These are phyloP conservation scores for Hydrophis major DNA, from an alignment of 2,797 vertebrate species.

Conservation along the genomic window DNA sequence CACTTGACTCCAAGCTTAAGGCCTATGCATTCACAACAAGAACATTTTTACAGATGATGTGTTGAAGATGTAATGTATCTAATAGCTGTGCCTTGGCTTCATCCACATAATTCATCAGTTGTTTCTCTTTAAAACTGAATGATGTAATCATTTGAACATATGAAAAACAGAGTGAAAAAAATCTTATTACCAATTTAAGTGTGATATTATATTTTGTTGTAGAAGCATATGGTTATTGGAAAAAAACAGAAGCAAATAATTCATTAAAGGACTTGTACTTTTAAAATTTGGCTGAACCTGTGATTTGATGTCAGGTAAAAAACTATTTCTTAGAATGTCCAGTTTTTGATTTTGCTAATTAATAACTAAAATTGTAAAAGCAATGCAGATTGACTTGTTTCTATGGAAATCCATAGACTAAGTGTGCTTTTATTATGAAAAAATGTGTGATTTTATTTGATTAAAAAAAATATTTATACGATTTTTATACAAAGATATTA, in stretches of 20 bases:
- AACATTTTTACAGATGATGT: slow-evolving; percentile 68
- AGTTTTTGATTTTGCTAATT: slow-evolving; percentile 12
- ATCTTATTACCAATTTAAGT: slow-evolving; percentile 53
- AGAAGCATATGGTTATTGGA: slow-evolving; percentile 8
- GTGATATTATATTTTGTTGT: slow-evolving; percentile 46
- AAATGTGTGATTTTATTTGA: slow-evolving; percentile 15
- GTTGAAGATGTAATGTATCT: slow-evolving; percentile 70
- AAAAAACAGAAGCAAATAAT: neutral
- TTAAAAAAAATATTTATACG: slow-evolving; percentile 1
- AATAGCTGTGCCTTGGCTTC: slow-evolving; percentile 69
- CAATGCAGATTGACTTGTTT: slow-evolving; percentile 20
- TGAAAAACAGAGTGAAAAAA: slow-evolving; percentile 54
- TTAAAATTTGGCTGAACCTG: slow-evolving; percentile 10
- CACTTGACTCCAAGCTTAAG: too few species aligned
- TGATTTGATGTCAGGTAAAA: slow-evolving; percentile 26
- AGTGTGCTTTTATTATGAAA: slow-evolving; percentile 18
- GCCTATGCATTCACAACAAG: too few species aligned
- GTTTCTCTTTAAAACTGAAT: slow-evolving; percentile 61
- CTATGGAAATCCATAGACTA: neutral
- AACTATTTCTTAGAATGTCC: slow-evolving; percentile 14
- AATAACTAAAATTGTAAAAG: slow-evolving; percentile 1
- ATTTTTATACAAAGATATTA: neutral
- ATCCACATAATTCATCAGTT: slow-evolving; percentile 71
- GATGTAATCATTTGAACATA: slow-evolving; percentile 56
- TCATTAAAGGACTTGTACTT: slow-evolving; percentile 28